phyloP scores from a whole-genome alignment of 2,888 invertebrate species.

The Ophioninae sp. region DNA sequence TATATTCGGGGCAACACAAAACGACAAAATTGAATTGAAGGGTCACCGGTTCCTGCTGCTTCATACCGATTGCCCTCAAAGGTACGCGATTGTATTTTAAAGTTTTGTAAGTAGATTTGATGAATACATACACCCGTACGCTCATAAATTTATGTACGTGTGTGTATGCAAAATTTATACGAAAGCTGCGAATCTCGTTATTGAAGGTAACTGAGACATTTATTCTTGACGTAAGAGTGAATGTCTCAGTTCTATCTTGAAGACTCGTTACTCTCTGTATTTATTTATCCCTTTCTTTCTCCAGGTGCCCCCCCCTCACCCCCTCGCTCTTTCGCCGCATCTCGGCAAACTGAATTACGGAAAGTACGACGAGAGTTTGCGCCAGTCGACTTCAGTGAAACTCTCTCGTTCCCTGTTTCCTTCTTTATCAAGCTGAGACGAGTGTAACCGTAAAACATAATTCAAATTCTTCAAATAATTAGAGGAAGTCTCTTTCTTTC shows the following conservation, averaged over 20 bases:
- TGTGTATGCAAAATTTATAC: background rate
- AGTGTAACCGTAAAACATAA: constrained; percentile 27
- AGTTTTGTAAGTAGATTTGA: too few species aligned
- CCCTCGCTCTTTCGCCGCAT: constrained; percentile 11
- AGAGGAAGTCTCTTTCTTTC: background rate
- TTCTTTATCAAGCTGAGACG: constrained; percentile 7
- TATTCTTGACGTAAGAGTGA: constrained; percentile 55
- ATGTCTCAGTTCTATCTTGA: constrained; percentile 25
- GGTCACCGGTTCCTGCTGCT: too few species aligned
- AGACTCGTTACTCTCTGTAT: constrained; percentile 31
- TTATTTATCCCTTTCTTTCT: constrained; percentile 10
- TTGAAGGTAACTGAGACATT: constrained; percentile 14
- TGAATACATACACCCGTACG: too few species aligned
- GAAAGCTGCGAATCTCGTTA: constrained; percentile 7
- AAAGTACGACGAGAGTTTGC: constrained; percentile 47
- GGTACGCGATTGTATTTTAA: too few species aligned
- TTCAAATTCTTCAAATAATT: constrained; percentile 31
- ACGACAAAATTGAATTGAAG: too few species aligned
- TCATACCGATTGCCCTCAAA: too few species aligned
- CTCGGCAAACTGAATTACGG: constrained; percentile 55
- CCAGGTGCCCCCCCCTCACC: background rate
- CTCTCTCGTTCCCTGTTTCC: constrained; percentile 24
- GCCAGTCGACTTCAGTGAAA: constrained; percentile 9
- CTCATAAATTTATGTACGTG: background rate
- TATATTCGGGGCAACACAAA: too few species aligned